phyloP scores from a whole-genome alignment of 2,888 invertebrate species.

The Andrena dorsata region DNA sequence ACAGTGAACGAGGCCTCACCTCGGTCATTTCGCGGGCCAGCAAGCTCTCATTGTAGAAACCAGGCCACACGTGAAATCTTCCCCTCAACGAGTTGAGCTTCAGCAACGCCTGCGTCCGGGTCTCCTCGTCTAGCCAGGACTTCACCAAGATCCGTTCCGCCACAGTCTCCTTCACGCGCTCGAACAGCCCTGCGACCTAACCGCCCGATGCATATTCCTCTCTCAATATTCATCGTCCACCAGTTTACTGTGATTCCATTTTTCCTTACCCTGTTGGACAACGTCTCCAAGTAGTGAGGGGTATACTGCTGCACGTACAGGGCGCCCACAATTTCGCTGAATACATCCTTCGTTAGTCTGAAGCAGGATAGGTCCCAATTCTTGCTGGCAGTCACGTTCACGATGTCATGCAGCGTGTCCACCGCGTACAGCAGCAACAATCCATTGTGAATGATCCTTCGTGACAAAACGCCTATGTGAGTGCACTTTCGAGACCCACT shows the following conservation, averaged over 20 bases:
- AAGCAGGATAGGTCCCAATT: slow-evolving; percentile 83
- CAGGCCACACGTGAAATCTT: slow-evolving; percentile 85
- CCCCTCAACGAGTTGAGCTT: slow-evolving; percentile 84
- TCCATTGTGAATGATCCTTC: slow-evolving; percentile 85
- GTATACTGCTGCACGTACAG: slow-evolving; percentile 85
- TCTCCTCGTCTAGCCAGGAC: slow-evolving; percentile 85
- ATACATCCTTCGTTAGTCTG: slow-evolving; percentile 82
- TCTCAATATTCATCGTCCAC: not conserved
- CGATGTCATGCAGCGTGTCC: slow-evolving; percentile 85
- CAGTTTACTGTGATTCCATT: not conserved
- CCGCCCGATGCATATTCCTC: not conserved
- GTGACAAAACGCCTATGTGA: slow-evolving; percentile 21
- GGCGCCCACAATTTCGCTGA: slow-evolving; percentile 84
- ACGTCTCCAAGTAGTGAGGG: slow-evolving; percentile 82
- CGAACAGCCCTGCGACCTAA: slow-evolving; percentile 83
- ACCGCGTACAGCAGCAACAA: slow-evolving; percentile 85
- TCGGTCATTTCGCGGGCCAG: slow-evolving; percentile 79
- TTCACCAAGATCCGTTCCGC: slow-evolving; percentile 83
- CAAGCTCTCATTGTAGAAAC: slow-evolving; percentile 80
- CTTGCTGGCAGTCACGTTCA: slow-evolving; percentile 83
- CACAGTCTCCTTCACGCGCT: slow-evolving; percentile 84
- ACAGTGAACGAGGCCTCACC: slow-evolving; percentile 66
- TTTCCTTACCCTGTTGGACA: slow-evolving; percentile 83
- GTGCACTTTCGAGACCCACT: not conserved
- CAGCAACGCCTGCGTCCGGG: slow-evolving; percentile 84